phyloP scores from a whole-genome alignment of 2,797 vertebrate species.

The Hoplostethus atlanticus region DNA sequence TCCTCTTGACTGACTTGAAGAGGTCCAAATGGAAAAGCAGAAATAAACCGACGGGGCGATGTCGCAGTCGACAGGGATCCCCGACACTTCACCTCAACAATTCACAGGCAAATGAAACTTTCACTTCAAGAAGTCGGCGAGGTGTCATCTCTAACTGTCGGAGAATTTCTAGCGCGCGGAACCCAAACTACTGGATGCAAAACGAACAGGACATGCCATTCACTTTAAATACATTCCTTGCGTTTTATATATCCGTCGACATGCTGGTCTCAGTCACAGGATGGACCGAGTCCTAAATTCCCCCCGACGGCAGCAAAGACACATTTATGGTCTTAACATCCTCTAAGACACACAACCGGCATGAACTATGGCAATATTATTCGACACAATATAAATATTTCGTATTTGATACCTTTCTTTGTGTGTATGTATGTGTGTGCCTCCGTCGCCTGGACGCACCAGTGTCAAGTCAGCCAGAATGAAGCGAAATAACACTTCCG shows the following conservation, averaged over 20 bases:
- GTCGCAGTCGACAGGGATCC: slow-evolving; percentile 63
- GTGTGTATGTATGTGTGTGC: slow-evolving; percentile 87
- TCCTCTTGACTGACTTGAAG: not conserved
- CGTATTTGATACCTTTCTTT: slow-evolving; percentile 87
- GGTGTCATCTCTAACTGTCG: not conserved
- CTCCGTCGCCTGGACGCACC: slow-evolving; percentile 88
- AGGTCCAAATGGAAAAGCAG: slow-evolving; percentile 41
- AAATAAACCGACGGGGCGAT: slow-evolving; percentile 63
- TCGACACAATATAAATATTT: slow-evolving; percentile 27
- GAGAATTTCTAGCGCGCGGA: accelerated
- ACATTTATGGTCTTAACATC: not conserved
- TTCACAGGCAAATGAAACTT: slow-evolving; percentile 60
- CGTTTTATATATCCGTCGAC: slow-evolving; percentile 62
- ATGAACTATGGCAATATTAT: not conserved
- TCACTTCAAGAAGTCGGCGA: slow-evolving; percentile 35
- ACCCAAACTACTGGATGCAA: not conserved
- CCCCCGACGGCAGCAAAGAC: slow-evolving; percentile 25
- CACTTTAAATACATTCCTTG: slow-evolving; percentile 31
- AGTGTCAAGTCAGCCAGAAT: slow-evolving; percentile 16
- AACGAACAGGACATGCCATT: slow-evolving; percentile 15
- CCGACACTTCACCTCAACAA: slow-evolving; percentile 50
- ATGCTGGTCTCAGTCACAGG: slow-evolving; percentile 69
- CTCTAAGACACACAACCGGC: not conserved
- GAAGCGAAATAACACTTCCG: slow-evolving; percentile 17
- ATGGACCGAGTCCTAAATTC: slow-evolving; percentile 56